phyloP scores from a whole-genome alignment of 2,113 vertebrate genomes.

The Calcarius ornatus region DNA sequence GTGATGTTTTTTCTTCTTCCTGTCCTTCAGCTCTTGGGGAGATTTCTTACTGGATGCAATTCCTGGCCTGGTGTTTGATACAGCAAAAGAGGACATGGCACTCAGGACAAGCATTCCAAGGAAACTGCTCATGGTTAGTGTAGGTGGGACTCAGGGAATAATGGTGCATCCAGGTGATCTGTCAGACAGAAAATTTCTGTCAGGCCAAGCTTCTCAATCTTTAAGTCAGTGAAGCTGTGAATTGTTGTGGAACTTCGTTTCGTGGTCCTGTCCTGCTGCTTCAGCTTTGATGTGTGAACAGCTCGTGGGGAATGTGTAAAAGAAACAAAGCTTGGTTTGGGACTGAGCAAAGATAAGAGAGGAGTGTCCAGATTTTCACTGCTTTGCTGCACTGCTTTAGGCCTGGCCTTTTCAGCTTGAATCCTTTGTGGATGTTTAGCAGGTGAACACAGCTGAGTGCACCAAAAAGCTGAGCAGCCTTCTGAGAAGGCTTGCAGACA shows the following conservation, averaged over 20 bases:
- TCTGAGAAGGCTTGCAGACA: conserved; percentile 78
- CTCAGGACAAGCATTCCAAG: conserved; percentile 80
- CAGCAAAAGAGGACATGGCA: conserved; percentile 72
- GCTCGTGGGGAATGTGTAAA: fast-evolving
- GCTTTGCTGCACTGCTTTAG: background rate
- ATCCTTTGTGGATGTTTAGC: conserved; percentile 53
- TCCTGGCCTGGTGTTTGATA: conserved; percentile 81
- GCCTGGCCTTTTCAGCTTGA: background rate
- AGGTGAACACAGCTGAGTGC: conserved; percentile 45
- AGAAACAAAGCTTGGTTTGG: background rate
- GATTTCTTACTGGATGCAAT: conserved; percentile 85
- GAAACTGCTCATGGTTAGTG: conserved; percentile 79
- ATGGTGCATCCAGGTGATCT: background rate
- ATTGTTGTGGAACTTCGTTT: background rate
- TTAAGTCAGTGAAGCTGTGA: background rate
- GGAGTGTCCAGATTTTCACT: background rate
- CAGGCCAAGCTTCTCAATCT: background rate
- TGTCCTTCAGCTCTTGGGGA: conserved; percentile 83
- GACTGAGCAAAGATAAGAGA: background rate
- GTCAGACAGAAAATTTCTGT: background rate
- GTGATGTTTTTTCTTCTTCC: background rate
- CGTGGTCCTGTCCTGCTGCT: background rate
- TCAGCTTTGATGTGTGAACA: background rate
- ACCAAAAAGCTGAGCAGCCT: conserved; percentile 66
- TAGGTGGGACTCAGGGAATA: background rate